Evolutionary conservation across 2,113 vertebrate genomes (phyloP), one percentile per base, ranked within the genome.

Genomic region (Austrofundulus limnaeus): DNA sequence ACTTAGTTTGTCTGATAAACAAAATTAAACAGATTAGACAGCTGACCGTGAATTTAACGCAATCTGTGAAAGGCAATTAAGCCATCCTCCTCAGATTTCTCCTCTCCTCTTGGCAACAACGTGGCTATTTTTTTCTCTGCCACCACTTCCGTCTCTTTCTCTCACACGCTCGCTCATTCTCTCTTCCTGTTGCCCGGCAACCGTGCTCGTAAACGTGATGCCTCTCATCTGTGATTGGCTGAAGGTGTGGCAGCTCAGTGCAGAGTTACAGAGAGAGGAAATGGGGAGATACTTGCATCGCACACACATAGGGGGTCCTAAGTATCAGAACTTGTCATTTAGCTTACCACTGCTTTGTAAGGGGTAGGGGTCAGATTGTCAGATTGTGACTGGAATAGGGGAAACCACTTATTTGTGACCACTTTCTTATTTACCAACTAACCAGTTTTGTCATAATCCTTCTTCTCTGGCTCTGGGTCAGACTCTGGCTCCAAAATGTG

Each of bases 111-210:
- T 88, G 84, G 84, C 88, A 89, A 88, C 87, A 90, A 80, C 84
- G 68, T 54, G 54, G 80, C 83, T 83, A 85, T 89, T 89, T 89
- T 88, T 82, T 78, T 34, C 78, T 73, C 78, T 69, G 69, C 78
- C 66, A 77, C 79, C 70, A 60, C 74, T 82, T 80, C 77, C 61
- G 53, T 83, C 78, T 77, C 60, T 73, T 48, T 76, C 72, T 61
- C 31, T 34, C 31, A 8, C 59, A 28, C 70, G 43, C 63, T 46
- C 75, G 47, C 39, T 50, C 61, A 46, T 28, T 28, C 54, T 57
- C 50, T 75, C 71, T 68, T 67, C 78, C 67, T 91, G 91, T 91
- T 91, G 85, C 91, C 85, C 82, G 76, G 90, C 87, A 91, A 91
- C 90, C 82, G 2, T 12, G 71, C 80, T 83, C 49, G 50, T 82